Conservation (phyloP, 2,113 vertebrate genomes). For the Gobio gobio region DNA sequence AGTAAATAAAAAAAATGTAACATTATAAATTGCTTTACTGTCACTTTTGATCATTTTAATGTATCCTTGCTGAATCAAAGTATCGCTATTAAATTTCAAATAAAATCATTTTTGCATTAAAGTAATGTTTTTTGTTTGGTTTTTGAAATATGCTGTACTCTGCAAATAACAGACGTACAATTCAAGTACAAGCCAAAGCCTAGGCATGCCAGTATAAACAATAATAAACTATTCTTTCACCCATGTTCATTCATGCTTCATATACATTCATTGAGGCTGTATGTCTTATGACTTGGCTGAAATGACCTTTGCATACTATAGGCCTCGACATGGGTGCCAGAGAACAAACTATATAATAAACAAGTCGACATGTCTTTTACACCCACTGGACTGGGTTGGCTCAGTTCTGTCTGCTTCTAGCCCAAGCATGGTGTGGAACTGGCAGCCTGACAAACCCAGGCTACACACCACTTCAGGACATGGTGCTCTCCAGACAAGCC, state of each 20-base stretch:
- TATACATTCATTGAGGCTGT: slow-evolving; percentile 5
- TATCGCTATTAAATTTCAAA: neutral
- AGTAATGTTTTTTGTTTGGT: neutral
- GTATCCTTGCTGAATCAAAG: neutral
- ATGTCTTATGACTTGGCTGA: neutral
- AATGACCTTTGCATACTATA: slow-evolving; percentile 3
- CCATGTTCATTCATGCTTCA: slow-evolving; percentile 31
- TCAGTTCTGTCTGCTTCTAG: slow-evolving; percentile 44
- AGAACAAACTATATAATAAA: slow-evolving; percentile 38
- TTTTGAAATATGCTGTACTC: neutral
- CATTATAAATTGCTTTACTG: neutral
- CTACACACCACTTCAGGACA: slow-evolving; percentile 54
- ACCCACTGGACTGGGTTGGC: slow-evolving; percentile 46
- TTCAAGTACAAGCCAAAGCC: neutral
- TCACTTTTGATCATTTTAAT: neutral
- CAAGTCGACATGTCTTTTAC: slow-evolving; percentile 19
- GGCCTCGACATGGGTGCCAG: slow-evolving; percentile 17
- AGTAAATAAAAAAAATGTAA: neutral
- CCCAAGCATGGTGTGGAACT: slow-evolving; percentile 47
- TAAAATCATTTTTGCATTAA: neutral
- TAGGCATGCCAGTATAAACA: neutral
- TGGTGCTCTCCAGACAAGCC: slow-evolving; percentile 50
- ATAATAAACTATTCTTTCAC: slow-evolving; percentile 28
- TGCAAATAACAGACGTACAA: neutral
- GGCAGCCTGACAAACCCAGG: slow-evolving; percentile 47